Conservation (phyloP, 2,113 vertebrate species). For the Clarias batrachus region DNA sequence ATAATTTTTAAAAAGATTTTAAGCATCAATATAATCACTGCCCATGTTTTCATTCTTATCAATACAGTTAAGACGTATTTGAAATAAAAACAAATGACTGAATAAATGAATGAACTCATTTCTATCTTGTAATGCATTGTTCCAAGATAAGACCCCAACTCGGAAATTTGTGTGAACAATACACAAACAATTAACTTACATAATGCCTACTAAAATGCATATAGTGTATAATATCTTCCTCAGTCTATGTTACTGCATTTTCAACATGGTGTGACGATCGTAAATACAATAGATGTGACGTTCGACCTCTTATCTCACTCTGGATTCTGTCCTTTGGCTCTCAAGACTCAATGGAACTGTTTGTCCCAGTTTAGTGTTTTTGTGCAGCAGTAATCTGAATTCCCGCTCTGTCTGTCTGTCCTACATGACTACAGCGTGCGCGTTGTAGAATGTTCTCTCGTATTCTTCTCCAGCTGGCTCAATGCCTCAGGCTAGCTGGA, state of each 20-base stretch:
- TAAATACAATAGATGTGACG: conserved; percentile 37
- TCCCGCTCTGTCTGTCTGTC: conserved; percentile 44
- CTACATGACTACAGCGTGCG: conserved; percentile 8
- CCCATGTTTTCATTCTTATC: background rate
- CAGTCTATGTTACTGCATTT: background rate
- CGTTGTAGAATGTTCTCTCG: conserved; percentile 32
- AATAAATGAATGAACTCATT: background rate
- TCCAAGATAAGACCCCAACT: background rate
- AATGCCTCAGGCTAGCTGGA: conserved; percentile 12
- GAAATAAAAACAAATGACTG: background rate
- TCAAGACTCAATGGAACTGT: conserved; percentile 26
- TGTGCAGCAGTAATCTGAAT: conserved; percentile 36
- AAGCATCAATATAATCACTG: background rate
- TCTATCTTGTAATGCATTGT: background rate
- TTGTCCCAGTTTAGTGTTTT: conserved; percentile 25
- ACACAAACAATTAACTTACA: background rate
- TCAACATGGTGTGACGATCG: conserved; percentile 8
- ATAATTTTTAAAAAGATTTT: no score
- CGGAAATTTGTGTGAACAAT: background rate
- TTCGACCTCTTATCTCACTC: conserved; percentile 36
- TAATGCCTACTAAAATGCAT: background rate
- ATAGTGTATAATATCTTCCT: background rate
- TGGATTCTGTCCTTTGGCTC: background rate
- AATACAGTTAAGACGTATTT: background rate
- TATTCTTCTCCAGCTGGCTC: conserved; percentile 19